Evolutionary conservation across 2,888 invertebrate genomes (phyloP), one percentile per base, ranked within the genome.

Genomic region (Nemoura dubitans): DNA sequence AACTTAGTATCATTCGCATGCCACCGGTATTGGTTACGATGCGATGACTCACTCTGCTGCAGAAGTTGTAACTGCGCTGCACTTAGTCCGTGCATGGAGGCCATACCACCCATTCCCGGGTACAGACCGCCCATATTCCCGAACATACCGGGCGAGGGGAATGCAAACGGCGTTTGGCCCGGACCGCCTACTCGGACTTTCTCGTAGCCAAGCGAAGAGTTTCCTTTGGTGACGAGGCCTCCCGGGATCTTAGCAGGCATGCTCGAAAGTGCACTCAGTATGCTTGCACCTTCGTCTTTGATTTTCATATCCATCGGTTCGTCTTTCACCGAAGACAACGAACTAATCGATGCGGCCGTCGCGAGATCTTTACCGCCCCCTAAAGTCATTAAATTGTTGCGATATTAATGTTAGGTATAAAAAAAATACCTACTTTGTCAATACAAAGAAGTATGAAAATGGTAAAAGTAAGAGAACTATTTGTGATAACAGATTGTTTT

Each of bases 291-390:
- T 87, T 93, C 93, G 88, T 92, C 92, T 89, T 95, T 94, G 85
- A 92, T 94, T 89, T 92, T 93, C 89, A 94, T 94, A 86, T 92
- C 94, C 89, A 92, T 93, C 29, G 87, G 83, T 30, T 88, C 89
- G 10, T 88, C 88, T 85, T 88, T 88, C 25, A 86, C 42, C 59
- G 87, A 88, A n/a, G 83, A 26, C 25, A 84, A n/a, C 2, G 84
- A 6, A 28, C 85, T 87, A 25, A 89, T 88, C 16, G 89, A 88
- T 14, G 88, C 89, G 0, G 96, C 96, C n/a, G 97, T 95, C 3
- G 96, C 96, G 90, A 97, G 92, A 90, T 97, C 96, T 91, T 96
- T 97, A 25, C 97, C 97, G 21, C 97, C 97, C 89, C 97, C 97
- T 96, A 90, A 88, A 90, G 87, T 83, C 81, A 81, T 59, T 0